phyloP scores from a whole-genome alignment of 2,888 invertebrate genomes.

The Lampropteryx suffumata region DNA sequence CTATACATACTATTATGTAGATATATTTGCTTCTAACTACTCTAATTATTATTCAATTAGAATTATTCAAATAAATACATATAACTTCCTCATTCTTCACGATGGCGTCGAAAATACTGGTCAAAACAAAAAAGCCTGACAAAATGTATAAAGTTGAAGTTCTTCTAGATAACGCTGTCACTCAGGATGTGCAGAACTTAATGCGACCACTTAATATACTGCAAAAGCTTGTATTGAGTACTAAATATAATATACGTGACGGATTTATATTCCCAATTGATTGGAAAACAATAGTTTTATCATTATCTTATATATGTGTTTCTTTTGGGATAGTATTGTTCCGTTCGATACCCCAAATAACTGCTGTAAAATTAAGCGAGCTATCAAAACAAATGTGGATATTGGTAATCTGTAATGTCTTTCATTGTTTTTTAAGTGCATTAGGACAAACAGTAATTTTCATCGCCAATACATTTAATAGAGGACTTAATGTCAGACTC shows the following conservation, averaged over 20 bases:
- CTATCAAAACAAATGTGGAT: not conserved
- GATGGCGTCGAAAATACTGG: not conserved
- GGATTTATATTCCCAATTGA: constrained; percentile 8
- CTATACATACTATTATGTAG: no score
- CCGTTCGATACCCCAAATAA: not conserved
- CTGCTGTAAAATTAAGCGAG: not conserved
- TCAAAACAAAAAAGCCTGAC: not conserved
- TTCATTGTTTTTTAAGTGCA: not conserved
- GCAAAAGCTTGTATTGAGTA: constrained; percentile 1
- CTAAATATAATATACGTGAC: constrained; percentile 1
- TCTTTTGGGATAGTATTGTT: not conserved
- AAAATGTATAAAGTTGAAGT: not conserved
- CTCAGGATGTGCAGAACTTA: constrained; percentile 1
- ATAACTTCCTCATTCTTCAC: not conserved
- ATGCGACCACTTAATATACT: constrained; percentile 1
- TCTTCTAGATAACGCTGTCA: constrained; percentile 1
- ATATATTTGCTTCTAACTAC: no score
- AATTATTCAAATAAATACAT: no score
- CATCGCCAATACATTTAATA: not conserved
- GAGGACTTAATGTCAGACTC: not conserved
- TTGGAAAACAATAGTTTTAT: not conserved
- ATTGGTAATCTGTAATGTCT: no score
- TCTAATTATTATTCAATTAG: no score
- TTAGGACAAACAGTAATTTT: not conserved
- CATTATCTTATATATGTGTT: not conserved